phyloP scores from a whole-genome alignment of 1,140 invertebrate genomes.

The Cecropterus lyciades region DNA sequence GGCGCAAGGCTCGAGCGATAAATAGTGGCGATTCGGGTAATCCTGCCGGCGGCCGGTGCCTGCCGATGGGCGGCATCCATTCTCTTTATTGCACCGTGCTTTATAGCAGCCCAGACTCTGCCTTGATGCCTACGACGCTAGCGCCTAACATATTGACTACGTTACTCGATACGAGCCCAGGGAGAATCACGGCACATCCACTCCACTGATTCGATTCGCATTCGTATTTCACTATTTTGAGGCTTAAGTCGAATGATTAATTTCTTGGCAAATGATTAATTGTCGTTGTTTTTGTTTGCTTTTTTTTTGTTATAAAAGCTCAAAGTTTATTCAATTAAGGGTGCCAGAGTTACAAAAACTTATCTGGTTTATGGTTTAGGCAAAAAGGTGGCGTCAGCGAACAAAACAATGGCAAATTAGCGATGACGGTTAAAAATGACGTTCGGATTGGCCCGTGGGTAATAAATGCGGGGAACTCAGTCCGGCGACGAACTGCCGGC shows the following conservation, averaged over 20 bases:
- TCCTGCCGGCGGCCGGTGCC: conserved; percentile 73
- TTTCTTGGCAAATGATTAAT: conserved; percentile 44
- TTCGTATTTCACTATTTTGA: conserved; percentile 42
- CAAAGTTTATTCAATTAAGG: conserved; percentile 73
- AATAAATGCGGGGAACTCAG: conserved; percentile 61
- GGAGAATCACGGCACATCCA: conserved; percentile 46
- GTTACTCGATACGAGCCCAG: conserved; percentile 54
- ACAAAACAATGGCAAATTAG: conserved; percentile 83
- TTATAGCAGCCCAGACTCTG: conserved; percentile 70
- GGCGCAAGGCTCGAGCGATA: conserved; percentile 80
- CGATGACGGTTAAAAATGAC: conserved; percentile 82
- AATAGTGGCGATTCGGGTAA: conserved; percentile 83
- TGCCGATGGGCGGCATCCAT: conserved; percentile 81
- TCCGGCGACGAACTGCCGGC: conserved; percentile 57
- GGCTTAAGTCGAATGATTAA: conserved; percentile 38
- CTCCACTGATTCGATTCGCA: conserved; percentile 38
- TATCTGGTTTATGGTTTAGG: conserved; percentile 81
- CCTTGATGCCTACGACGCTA: conserved; percentile 72
- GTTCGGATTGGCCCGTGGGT: conserved; percentile 61
- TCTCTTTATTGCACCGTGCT: conserved; percentile 82
- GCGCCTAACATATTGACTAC: conserved; percentile 71
- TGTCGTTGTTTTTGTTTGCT: conserved; percentile 28
- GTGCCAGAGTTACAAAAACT: conserved; percentile 60
- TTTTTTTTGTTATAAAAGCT: conserved; percentile 31
- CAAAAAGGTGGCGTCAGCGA: conserved; percentile 79